Evolutionary conservation across 2,113 vertebrate species (phyloP).

Genomic region (Aleadryas rufinucha): DNA sequence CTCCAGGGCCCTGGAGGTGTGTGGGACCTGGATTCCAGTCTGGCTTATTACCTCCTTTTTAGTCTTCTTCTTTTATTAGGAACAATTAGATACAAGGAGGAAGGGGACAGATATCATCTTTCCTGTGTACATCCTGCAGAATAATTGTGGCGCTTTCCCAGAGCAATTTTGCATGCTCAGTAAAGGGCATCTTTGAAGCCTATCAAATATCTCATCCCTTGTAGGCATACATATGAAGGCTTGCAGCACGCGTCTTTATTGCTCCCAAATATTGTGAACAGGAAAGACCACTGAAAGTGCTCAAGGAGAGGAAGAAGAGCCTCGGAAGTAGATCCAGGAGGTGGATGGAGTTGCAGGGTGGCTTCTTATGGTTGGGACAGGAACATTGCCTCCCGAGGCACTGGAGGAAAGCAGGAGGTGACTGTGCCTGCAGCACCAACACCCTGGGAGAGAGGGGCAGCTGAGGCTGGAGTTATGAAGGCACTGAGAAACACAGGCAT

Average conservation of each 20-base stretch:
- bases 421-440: background rate
- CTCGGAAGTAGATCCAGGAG: background rate
- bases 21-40: background rate
- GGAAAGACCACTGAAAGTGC: background rate
- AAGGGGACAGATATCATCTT: constrained; percentile 35
- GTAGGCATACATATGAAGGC: background rate
- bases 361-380: background rate
- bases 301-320: background rate
- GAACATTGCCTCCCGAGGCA: rapidly evolving
- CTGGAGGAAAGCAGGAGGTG: background rate
- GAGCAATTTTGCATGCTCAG: constrained; percentile 20
- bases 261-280: background rate
- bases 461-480: rapidly evolving
- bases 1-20: background rate
- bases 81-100: constrained; percentile 11
- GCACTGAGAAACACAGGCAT: background rate
- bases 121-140: constrained; percentile 11
- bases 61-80: constrained; percentile 4
- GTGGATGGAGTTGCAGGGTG: background rate
- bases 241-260: background rate
- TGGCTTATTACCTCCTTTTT: background rate
- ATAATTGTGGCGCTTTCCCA: constrained; percentile 31
- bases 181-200: constrained; percentile 42
- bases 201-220: constrained; percentile 19
- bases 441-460: background rate